Conservation (phyloP, 2,797 vertebrate species). For the Amazona ochrocephala region DNA sequence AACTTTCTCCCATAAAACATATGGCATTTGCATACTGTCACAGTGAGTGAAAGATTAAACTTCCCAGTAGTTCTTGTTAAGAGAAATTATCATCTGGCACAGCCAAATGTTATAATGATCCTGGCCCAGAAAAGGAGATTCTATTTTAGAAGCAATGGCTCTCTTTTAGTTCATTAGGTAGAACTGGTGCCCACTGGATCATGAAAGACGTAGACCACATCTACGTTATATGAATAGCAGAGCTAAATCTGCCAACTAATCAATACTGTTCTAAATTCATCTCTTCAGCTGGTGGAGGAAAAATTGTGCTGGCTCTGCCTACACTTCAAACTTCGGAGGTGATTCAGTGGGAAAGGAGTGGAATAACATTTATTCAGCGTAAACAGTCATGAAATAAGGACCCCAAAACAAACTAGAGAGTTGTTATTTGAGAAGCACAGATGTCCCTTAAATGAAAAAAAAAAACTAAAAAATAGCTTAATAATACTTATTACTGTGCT, state of each 20-base stretch:
- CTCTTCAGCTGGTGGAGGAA: neutral
- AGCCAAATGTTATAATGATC: neutral
- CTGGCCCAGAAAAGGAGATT: neutral
- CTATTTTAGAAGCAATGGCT: neutral
- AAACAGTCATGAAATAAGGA: neutral
- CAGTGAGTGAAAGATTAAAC: neutral
- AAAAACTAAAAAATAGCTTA: neutral
- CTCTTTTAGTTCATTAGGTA: neutral
- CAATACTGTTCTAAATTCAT: neutral
- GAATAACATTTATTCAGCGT: neutral
- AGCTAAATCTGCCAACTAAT: neutral
- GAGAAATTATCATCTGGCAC: neutral
- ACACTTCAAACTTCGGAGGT: neutral
- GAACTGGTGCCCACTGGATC: neutral
- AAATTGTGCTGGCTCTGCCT: accelerated
- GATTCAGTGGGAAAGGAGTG: neutral
- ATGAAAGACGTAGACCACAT: neutral
- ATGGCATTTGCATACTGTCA: neutral
- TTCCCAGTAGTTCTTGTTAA: neutral
- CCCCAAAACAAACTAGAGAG: neutral
- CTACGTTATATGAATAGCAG: neutral
- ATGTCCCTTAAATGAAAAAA: neutral
- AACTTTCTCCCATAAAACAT: neutral
- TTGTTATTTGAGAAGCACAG: neutral
- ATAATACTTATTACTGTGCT: too few relatives aligned